phyloP scores from a whole-genome alignment of 1,140 invertebrate genomes.

The Scylla paramamosain region DNA sequence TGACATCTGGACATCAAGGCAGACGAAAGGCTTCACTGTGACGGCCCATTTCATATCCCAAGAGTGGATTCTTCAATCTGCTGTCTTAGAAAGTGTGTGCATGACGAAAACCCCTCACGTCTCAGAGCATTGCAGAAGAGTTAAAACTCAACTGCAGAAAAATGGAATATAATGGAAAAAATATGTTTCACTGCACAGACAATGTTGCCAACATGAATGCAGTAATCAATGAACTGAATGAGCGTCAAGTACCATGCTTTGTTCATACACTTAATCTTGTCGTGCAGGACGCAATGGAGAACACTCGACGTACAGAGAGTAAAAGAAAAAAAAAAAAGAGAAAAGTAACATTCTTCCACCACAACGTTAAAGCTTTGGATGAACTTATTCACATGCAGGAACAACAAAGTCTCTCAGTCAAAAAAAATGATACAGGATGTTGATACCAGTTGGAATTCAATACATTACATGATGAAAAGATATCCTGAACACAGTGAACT shows the following conservation, averaged over 20 bases:
- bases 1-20: too few species aligned
- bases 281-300: neutral
- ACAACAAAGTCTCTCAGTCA: constrained; percentile 6
- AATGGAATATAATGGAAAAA: neutral
- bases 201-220: too few species aligned
- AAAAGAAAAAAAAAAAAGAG: too few species aligned
- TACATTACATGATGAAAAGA: neutral
- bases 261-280: constrained; percentile 5
- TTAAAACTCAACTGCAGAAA: neutral
- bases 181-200: too few species aligned
- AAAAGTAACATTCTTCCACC: too few species aligned
- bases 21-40: neutral
- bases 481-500: neutral
- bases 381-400: neutral
- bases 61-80: neutral
- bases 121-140: constrained; percentile 16
- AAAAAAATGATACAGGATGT: constrained; percentile 45
- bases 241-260: neutral
- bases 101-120: neutral
- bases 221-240: too few species aligned
- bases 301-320: too few species aligned
- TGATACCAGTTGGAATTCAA: constrained; percentile 37
- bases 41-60: neutral
- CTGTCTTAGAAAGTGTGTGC: too few species aligned
- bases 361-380: too few species aligned